A percentile compares a stretch with the other conserved stretches of the same genome.
Conservation (phyloP, 1,140 invertebrate genomes). For the Batillaria attramentaria region DNA sequence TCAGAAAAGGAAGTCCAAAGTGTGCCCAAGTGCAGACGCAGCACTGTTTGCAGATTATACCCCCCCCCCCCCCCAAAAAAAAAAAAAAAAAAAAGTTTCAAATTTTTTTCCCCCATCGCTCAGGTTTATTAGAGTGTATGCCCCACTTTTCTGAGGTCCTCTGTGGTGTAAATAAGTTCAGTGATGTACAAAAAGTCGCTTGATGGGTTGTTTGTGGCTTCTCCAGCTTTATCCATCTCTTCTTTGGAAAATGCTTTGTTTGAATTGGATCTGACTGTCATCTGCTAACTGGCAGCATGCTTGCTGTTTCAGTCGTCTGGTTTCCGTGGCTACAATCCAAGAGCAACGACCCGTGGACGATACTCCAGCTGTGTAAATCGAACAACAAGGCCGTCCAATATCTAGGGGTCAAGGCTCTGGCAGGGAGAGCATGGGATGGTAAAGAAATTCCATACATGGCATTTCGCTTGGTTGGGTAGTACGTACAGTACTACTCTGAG, state of each 20-base stretch:
- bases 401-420: slow-evolving; percentile 45
- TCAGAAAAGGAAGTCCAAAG: too few relatives aligned
- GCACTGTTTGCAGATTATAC: not conserved
- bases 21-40: too few relatives aligned
- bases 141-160: not conserved
- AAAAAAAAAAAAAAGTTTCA: not conserved
- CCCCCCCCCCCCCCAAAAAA: not conserved
- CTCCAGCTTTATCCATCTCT: not conserved
- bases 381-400: slow-evolving; percentile 31
- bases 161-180: not conserved
- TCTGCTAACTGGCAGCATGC: not conserved
- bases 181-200: not conserved
- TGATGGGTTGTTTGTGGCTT: not conserved
- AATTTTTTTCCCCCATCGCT: not conserved
- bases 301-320: slow-evolving; percentile 35
- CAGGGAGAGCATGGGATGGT: slow-evolving; percentile 48
- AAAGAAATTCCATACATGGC: not conserved
- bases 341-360: slow-evolving; percentile 44
- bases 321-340: slow-evolving; percentile 52
- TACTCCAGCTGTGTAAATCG: slow-evolving; percentile 46
- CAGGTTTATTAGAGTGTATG: not conserved
- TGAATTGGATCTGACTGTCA: not conserved
- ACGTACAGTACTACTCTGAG: too few relatives aligned
- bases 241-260: not conserved
- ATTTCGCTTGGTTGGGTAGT: not conserved